A percentile compares a stretch with the other conserved stretches of the same genome.
Conservation (phyloP, 1,140 invertebrate genomes). For the Nixonia krombeini region DNA sequence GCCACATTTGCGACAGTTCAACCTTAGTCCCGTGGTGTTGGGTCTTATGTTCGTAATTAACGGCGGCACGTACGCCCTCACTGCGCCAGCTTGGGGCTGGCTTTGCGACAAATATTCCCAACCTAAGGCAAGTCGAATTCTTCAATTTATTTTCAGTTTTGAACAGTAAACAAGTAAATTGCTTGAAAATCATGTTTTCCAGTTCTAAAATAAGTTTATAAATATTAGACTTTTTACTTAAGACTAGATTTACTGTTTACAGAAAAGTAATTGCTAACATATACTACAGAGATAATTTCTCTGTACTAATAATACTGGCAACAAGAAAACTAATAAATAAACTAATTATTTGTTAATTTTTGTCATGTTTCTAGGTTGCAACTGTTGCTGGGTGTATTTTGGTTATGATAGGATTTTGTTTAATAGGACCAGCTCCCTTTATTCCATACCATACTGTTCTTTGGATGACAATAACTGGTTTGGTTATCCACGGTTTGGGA, state of each 20-base stretch:
- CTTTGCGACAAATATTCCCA: constrained; percentile 79
- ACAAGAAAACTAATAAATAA: not conserved
- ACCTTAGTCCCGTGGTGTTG: constrained; percentile 80
- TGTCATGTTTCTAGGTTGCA: constrained; percentile 71
- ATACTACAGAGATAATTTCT: no score
- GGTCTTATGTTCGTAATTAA: constrained; percentile 91
- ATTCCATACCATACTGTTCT: constrained; percentile 76
- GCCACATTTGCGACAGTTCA: constrained; percentile 83
- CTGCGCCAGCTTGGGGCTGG: constrained; percentile 86
- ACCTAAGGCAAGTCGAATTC: constrained; percentile 72
- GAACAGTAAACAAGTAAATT: not conserved
- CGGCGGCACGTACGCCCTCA: constrained; percentile 86
- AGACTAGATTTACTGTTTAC: no score
- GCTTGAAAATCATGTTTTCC: no score
- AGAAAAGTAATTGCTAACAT: no score
- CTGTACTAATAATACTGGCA: no score
- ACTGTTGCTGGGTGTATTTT: constrained; percentile 76
- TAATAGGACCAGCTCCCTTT: constrained; percentile 84
- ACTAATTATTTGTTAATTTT: no score
- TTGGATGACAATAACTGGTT: constrained; percentile 78
- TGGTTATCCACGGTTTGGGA: constrained; percentile 84
- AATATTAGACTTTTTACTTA: no score
- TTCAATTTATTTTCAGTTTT: not conserved
- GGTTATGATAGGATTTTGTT: constrained; percentile 77
- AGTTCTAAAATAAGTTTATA: no score